Evolutionary conservation across 2,888 invertebrate species (phyloP).

Genomic region (Agapostemon virescens): DNA sequence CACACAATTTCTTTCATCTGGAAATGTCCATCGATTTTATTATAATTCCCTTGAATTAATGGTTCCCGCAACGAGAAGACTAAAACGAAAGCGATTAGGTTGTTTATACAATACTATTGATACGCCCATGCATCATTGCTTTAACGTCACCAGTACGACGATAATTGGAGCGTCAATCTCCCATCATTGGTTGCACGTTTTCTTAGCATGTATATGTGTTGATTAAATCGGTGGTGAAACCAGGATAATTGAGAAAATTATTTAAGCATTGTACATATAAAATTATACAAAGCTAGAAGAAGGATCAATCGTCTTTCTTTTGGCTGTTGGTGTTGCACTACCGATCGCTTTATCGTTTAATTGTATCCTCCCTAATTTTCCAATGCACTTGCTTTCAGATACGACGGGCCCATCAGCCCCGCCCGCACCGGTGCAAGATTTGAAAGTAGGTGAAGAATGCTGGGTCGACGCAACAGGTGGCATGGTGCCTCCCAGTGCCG

Average conservation of each 20-base stretch:
- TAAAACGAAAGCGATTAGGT: not conserved
- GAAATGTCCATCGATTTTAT: not conserved
- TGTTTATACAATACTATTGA: constrained; percentile 9
- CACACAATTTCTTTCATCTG: not conserved
- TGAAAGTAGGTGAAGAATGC: constrained; percentile 80
- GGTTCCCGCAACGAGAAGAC: not conserved
- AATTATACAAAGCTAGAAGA: not conserved
- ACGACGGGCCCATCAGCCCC: constrained; percentile 52
- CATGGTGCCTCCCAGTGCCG: constrained; percentile 87
- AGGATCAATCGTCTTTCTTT: not conserved
- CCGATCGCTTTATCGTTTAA: not conserved
- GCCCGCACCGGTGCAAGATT: constrained; percentile 38
- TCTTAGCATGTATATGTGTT: not conserved
- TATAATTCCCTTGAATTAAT: not conserved
- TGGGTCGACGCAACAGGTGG: constrained; percentile 87
- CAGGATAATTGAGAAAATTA: not conserved
- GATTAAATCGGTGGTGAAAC: constrained; percentile 9
- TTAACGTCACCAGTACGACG: not conserved
- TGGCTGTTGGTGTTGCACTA: not conserved
- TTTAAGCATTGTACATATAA: not conserved
- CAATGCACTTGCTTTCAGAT: constrained; percentile 43
- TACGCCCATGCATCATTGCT: not conserved
- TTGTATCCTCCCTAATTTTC: not conserved
- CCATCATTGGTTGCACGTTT: not conserved
- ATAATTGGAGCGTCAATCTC: not conserved